Evolutionary conservation across 2,888 invertebrate genomes (phyloP).

Genomic region (Meganola albula): DNA sequence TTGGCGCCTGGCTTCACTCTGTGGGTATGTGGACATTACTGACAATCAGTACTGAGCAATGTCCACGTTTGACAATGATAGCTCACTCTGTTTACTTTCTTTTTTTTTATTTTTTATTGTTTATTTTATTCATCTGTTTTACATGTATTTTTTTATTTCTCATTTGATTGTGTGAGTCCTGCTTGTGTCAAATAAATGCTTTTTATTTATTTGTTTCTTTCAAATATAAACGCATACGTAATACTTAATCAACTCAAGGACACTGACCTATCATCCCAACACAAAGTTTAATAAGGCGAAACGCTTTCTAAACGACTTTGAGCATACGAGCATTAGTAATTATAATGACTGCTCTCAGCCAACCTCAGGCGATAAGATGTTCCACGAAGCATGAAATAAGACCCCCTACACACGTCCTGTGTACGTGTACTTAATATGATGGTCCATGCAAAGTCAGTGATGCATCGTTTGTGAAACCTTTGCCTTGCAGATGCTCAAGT

Average conservation of each 20-base stretch:
- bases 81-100: too few species aligned
- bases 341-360: constrained; percentile 57
- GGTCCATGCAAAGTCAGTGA: constrained; percentile 61
- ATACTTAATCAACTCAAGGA: constrained; percentile 12
- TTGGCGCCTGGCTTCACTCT: too few species aligned
- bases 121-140: too few species aligned
- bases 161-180: too few species aligned
- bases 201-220: too few species aligned
- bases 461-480: constrained; percentile 49
- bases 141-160: too few species aligned
- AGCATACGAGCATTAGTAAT: constrained; percentile 68
- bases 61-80: too few species aligned
- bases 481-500: constrained; percentile 38
- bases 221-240: neutral
- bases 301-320: constrained; percentile 51
- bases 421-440: constrained; percentile 37
- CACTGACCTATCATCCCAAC: constrained; percentile 27
- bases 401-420: constrained; percentile 49
- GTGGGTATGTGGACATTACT: too few species aligned
- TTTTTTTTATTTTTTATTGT: too few species aligned
- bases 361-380: constrained; percentile 74
- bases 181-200: too few species aligned
- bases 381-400: constrained; percentile 72
- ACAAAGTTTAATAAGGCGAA: constrained; percentile 28
- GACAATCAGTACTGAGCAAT: too few species aligned